Base-by-base conservation (phyloP, 2,797 vertebrate genomes). In the Antennarius maculatus region DNA sequence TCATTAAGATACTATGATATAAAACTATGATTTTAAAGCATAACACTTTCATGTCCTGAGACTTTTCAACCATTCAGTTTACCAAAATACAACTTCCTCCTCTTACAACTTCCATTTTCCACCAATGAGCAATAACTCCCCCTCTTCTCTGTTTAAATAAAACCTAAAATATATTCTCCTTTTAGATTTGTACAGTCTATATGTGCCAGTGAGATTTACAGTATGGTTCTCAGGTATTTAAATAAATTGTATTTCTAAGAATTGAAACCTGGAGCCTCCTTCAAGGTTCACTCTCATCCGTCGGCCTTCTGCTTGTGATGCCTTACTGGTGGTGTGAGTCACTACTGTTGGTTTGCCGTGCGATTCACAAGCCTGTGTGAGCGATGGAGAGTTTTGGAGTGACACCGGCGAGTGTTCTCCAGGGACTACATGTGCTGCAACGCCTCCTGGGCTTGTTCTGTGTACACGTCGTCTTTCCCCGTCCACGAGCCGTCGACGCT, bases 401-500 rank as follows among this genome's bases (percentile, higher is more conserved):
- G 29, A 43, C 60, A 46, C 56, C 43, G n/a, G 43, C 28, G 10
- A 39, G 50, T 39, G 53, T 17, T 17, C 37, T 65, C 61, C 55
- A 6, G n/a, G 18, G 56, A 28, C 95, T 95, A 98, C 93, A 98
- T 92, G 84, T 98, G 95, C 88, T 97, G 97, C 63, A 99, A 71
- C 18, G 97, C 97, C 87, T 99, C 97, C 87, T 97, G 95, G 61
- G 96, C 97, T 83, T 99, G 94, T 71, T 99, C 97, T 0, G 96
- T 98, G 92, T 96, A 96, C 43, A 92, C 89, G 3, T 94, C 94
- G 9, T 96, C 94, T 34, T 92, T 94, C 61, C 90, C 85, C 4
- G 92, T 87, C 97, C 96, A 98, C 43, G 94, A 87, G 79, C 94
- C 84, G 47, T 85, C 92, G 14, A 93, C 51, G 0, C 71, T 79